Evolutionary conservation across 2,888 invertebrate species (phyloP).

Genomic region (Xanthia icteritia): DNA sequence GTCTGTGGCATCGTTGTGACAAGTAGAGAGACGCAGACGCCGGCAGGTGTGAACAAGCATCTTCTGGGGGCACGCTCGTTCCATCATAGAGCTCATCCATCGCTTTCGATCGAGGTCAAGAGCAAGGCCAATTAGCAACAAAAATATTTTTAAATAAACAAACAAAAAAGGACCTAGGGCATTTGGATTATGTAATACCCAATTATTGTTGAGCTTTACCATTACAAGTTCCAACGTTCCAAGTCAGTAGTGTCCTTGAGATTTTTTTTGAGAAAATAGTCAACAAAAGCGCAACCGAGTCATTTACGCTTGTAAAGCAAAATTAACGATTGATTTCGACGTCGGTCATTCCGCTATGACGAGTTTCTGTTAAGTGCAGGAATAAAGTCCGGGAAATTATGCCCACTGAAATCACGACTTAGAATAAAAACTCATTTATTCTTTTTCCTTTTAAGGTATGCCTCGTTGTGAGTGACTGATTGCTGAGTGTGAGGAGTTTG

Average conservation of each 20-base stretch:
- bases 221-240: neutral
- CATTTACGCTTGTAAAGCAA: constrained; percentile 29
- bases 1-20: no score
- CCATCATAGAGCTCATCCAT: no score
- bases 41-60: no score
- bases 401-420: neutral
- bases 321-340: constrained; percentile 24
- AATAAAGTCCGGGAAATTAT: neutral
- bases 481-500: neutral
- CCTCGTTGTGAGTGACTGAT: neutral
- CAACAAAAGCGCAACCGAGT: neutral
- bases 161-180: no score
- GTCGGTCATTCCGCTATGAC: constrained; percentile 1
- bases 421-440: neutral
- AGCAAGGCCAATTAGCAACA: no score
- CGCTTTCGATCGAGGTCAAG: no score
- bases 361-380: neutral
- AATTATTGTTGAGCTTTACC: neutral
- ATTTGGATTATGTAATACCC: neutral
- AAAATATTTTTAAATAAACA: no score
- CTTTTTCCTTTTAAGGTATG: neutral
- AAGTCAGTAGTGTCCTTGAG: constrained; percentile 8
- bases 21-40: no score
- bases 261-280: constrained; percentile 6
- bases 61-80: no score